These are phyloP conservation scores for Rhopalosiphum maidis DNA, from an alignment of 1,140 invertebrate genomes.

Conservation along the genomic window DNA sequence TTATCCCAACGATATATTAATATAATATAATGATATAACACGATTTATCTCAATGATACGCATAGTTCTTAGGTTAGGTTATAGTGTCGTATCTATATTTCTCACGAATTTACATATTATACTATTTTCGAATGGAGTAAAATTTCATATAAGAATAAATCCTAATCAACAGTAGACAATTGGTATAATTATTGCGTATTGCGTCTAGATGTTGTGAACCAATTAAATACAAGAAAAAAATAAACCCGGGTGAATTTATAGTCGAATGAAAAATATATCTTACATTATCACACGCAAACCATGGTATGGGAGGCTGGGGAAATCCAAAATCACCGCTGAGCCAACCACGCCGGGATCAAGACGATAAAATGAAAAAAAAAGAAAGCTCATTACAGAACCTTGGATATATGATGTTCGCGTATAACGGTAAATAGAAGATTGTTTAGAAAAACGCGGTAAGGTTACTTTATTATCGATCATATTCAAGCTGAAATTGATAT, in stretches of 20 bases:
- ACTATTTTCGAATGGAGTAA: neutral
- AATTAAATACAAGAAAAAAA: neutral
- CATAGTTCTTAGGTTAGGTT: too few species aligned
- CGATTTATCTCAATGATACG: too few species aligned
- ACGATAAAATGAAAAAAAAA: neutral
- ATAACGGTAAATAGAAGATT: neutral
- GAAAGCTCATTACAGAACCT: neutral
- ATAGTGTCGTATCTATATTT: too few species aligned
- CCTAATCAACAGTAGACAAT: neutral
- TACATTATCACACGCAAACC: neutral
- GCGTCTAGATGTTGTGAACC: too few species aligned
- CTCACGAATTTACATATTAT: neutral
- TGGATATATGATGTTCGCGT: neutral
- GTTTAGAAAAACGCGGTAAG: neutral
- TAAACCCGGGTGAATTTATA: neutral
- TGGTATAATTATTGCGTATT: too few species aligned
- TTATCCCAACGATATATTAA: too few species aligned
- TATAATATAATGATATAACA: too few species aligned
- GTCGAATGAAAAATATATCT: neutral
- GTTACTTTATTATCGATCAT: neutral
- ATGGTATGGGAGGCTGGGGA: neutral
- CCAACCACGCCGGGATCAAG: neutral
- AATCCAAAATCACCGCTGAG: too few species aligned
- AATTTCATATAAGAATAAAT: neutral
- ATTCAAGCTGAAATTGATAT: neutral